phyloP scores from a whole-genome alignment of 1,140 invertebrate genomes.

The Paralvinella palmiformis region DNA sequence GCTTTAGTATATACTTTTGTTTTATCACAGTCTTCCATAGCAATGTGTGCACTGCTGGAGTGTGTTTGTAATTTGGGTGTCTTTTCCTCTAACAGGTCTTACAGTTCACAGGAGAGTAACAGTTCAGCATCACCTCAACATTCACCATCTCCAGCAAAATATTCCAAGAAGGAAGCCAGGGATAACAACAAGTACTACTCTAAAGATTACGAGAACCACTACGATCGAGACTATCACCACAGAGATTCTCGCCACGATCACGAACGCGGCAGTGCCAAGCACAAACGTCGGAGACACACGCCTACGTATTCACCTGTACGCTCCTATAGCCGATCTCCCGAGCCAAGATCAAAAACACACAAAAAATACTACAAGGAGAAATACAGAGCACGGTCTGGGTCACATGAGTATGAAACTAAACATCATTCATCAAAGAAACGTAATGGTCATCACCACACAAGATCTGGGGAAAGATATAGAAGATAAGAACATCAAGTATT shows the following conservation, averaged over 20 bases:
- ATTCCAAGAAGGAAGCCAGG: neutral
- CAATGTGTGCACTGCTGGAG: too few species aligned
- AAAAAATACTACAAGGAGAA: slow-evolving; percentile 2
- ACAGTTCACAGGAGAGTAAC: too few species aligned
- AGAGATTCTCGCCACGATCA: neutral
- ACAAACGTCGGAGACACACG: neutral
- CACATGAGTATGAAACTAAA: neutral
- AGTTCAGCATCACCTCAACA: too few species aligned
- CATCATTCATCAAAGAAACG: slow-evolving; percentile 1
- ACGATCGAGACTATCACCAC: neutral
- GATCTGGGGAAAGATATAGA: neutral
- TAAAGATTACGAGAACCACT: neutral
- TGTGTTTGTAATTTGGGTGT: too few species aligned
- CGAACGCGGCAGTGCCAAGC: neutral
- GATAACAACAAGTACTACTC: neutral
- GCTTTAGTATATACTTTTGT: too few species aligned
- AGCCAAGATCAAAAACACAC: neutral
- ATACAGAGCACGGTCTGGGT: neutral
- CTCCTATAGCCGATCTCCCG: neutral
- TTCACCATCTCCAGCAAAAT: too few species aligned
- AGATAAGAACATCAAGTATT: too few species aligned
- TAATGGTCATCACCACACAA: neutral
- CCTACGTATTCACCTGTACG: neutral
- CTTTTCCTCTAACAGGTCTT: too few species aligned
- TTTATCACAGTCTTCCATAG: too few species aligned